Percentiles rank a stretch among this genome's conserved stretches.
These are phyloP conservation scores for Drosophila leonis DNA, from an alignment of 2,888 invertebrate species.

Conservation along the genomic window DNA sequence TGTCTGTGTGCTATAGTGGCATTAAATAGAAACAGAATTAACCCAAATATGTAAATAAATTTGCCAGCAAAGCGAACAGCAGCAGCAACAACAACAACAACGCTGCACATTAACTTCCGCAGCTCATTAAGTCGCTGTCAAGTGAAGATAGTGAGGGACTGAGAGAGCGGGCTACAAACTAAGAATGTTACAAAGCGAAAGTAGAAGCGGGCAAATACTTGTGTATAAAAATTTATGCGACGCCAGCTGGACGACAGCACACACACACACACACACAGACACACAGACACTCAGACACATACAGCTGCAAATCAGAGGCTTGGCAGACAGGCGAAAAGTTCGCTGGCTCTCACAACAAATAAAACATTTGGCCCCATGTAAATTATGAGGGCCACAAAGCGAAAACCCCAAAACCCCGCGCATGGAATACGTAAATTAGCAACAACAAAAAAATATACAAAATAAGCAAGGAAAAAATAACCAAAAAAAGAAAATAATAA, in stretches of 20 bases:
- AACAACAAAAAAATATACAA: slow-evolving; percentile 14
- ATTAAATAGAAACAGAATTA: slow-evolving; percentile 65
- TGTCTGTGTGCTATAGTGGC: slow-evolving; percentile 8
- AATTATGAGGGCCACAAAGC: slow-evolving; percentile 62
- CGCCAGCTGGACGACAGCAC: slow-evolving; percentile 77
- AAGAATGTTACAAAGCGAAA: slow-evolving; percentile 6
- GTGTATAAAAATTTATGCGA: slow-evolving; percentile 76
- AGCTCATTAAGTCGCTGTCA: slow-evolving; percentile 81
- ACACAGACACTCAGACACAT: slow-evolving; percentile 17
- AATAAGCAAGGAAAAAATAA: neutral
- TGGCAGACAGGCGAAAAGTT: slow-evolving; percentile 42
- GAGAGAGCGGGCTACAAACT: neutral
- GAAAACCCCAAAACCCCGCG: slow-evolving; percentile 24
- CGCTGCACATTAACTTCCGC: slow-evolving; percentile 80
- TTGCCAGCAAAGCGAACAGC: slow-evolving; percentile 52
- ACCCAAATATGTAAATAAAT: slow-evolving; percentile 81
- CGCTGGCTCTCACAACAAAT: slow-evolving; percentile 51
- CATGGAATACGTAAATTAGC: slow-evolving; percentile 60
- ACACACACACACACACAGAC: slow-evolving; percentile 17
- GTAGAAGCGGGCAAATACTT: slow-evolving; percentile 59
- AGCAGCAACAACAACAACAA: slow-evolving; percentile 55
- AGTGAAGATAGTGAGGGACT: slow-evolving; percentile 10
- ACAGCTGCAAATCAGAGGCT: slow-evolving; percentile 24
- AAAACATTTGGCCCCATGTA: slow-evolving; percentile 67
- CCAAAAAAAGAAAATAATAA: slow-evolving; percentile 6